phyloP scores from a whole-genome alignment of 2,113 vertebrate species.

The Propithecus coquereli region DNA sequence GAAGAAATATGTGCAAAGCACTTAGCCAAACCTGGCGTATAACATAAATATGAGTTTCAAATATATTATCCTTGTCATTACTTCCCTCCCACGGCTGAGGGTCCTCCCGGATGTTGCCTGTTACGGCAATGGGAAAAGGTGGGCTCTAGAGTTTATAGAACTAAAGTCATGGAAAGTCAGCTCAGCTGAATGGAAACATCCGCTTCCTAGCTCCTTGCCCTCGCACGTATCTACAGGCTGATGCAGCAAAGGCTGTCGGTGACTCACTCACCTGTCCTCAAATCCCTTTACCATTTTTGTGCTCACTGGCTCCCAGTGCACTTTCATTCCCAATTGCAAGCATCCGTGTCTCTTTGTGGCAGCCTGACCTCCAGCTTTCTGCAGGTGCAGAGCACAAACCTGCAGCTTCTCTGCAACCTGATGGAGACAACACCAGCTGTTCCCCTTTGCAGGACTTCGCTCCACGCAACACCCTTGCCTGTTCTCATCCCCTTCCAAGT shows the following conservation, averaged over 20 bases:
- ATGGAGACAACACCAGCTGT: not conserved
- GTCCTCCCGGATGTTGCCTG: not conserved
- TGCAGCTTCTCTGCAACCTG: not conserved
- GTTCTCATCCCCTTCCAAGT: not conserved
- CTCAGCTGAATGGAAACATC: not conserved
- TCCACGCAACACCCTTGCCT: not conserved
- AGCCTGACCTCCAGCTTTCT: not conserved
- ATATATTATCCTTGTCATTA: not conserved
- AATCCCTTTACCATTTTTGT: not conserved
- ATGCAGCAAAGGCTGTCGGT: not conserved
- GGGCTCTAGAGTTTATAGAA: not conserved
- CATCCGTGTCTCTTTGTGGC: not conserved
- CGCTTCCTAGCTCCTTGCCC: not conserved
- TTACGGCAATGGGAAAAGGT: not conserved
- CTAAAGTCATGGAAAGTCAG: not conserved
- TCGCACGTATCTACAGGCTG: not conserved
- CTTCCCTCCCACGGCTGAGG: not conserved
- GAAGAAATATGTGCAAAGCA: not conserved
- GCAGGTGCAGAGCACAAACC: not conserved
- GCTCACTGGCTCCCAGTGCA: not conserved
- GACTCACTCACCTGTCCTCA: not conserved
- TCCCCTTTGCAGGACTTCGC: not conserved
- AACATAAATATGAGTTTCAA: not conserved
- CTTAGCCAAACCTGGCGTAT: not conserved
- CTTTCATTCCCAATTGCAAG: not conserved